Conservation (phyloP, 1,140 invertebrate genomes). For the Drosophila suzukii region DNA sequence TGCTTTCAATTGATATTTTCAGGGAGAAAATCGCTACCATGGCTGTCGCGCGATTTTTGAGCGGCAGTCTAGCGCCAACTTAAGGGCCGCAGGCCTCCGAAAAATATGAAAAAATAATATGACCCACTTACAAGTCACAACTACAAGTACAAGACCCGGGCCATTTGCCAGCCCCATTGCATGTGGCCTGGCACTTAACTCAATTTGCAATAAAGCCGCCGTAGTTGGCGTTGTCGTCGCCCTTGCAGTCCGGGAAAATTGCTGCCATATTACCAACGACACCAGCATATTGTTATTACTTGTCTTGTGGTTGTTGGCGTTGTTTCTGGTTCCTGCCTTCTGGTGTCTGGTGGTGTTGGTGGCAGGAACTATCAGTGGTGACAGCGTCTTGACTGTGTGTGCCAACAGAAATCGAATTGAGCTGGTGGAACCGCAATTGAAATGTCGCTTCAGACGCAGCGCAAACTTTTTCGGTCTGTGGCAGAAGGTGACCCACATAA, state of each 20-base stretch:
- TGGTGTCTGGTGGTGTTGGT: conserved; percentile 17
- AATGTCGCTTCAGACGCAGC: conserved; percentile 64
- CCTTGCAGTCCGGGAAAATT: conserved; percentile 71
- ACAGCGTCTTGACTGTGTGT: conserved; percentile 66
- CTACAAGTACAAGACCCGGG: conserved; percentile 10
- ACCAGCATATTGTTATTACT: conserved; percentile 76
- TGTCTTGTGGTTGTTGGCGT: conserved; percentile 39
- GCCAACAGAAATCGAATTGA: conserved; percentile 73
- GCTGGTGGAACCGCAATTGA: conserved; percentile 69
- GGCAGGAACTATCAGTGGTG: conserved; percentile 39
- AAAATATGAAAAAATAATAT: conserved; percentile 55
- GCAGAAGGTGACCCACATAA: conserved; percentile 64
- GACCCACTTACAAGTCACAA: conserved; percentile 62
- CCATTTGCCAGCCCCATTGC: conserved; percentile 65
- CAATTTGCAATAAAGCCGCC: conserved; percentile 69
- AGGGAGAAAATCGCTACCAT: conserved; percentile 3
- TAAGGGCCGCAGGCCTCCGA: conserved; percentile 49
- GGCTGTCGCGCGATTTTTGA: conserved; percentile 56
- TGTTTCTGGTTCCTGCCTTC: conserved; percentile 14
- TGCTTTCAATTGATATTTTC: conserved; percentile 44
- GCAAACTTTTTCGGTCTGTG: conserved; percentile 54
- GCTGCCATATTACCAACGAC: conserved; percentile 77
- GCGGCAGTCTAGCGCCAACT: conserved; percentile 6
- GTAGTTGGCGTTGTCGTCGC: conserved; percentile 39
- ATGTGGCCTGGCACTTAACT: conserved; percentile 76